These are phyloP conservation scores for Trissolcus japonicus DNA, from an alignment of 2,888 invertebrate species.

Conservation along the genomic window DNA sequence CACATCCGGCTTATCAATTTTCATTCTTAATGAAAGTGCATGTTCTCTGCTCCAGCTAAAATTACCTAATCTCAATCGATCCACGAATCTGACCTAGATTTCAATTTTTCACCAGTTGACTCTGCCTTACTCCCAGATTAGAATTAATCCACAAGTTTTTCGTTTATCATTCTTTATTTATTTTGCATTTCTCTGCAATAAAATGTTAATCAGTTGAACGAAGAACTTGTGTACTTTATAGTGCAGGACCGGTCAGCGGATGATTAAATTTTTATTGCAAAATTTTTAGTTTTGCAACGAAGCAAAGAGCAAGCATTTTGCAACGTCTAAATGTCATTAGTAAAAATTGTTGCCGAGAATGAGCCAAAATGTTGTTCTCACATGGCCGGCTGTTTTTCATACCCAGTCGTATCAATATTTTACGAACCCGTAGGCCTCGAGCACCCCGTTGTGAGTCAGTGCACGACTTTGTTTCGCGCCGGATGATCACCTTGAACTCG, in stretches of 20 bases:
- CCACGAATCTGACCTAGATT: neutral
- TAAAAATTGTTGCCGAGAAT: neutral
- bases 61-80: neutral
- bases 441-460: conserved; percentile 53
- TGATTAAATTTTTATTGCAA: too few species aligned
- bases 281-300: too few species aligned
- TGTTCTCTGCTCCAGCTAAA: neutral
- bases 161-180: too few species aligned
- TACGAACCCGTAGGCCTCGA: conserved; percentile 50
- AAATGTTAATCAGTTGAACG: too few species aligned
- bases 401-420: conserved; percentile 32
- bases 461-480: conserved; percentile 50
- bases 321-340: conserved; percentile 1
- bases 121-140: too few species aligned
- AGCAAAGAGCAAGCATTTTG: too few species aligned
- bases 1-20: neutral
- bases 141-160: too few species aligned
- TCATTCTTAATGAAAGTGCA: neutral
- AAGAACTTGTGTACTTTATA: too few species aligned
- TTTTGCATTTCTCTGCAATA: too few species aligned
- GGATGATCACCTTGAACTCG: conserved; percentile 64
- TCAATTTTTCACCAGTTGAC: neutral
- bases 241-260: too few species aligned
- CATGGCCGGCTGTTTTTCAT: conserved; percentile 10
- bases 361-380: conserved; percentile 1